These are phyloP conservation scores for Drosophila austrosaltans DNA, from an alignment of 2,888 invertebrate genomes.

Conservation along the genomic window DNA sequence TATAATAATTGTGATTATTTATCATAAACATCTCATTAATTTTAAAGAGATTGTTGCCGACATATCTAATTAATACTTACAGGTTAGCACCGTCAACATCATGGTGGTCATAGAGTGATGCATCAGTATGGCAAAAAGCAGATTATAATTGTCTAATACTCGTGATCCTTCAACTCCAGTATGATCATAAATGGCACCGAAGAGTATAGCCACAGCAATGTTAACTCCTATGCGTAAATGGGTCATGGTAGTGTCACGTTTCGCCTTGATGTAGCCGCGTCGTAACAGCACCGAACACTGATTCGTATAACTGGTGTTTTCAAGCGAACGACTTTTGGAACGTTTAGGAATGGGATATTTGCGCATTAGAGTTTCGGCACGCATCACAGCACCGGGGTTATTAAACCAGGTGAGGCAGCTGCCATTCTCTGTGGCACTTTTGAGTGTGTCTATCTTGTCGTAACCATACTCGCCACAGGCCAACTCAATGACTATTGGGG, in stretches of 20 bases:
- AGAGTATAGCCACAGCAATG: constrained; percentile 89
- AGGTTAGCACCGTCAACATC: constrained; percentile 94
- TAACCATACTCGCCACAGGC: constrained; percentile 96
- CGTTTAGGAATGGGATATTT: constrained; percentile 85
- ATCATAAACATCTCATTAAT: no score
- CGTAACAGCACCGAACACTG: constrained; percentile 89
- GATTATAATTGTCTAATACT: constrained; percentile 92
- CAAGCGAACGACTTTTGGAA: constrained; percentile 84
- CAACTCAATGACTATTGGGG: constrained; percentile 91
- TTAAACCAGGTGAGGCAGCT: constrained; percentile 88
- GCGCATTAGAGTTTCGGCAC: constrained; percentile 86
- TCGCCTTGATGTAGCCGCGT: constrained; percentile 89
- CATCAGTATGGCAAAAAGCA: constrained; percentile 95
- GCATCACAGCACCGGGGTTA: constrained; percentile 85
- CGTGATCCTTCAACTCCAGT: constrained; percentile 90
- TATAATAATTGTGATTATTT: no score
- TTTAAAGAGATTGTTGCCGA: no score
- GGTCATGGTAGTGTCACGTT: constrained; percentile 91
- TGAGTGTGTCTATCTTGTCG: constrained; percentile 88
- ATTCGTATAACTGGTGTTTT: constrained; percentile 89
- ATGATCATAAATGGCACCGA: constrained; percentile 90
- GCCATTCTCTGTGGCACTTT: constrained; percentile 89
- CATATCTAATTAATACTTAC: constrained; percentile 84
- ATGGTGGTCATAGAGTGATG: constrained; percentile 96
- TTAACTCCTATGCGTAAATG: constrained; percentile 89